Evolutionary conservation across 2,797 vertebrate genomes (phyloP).

Genomic region (Eulemur mongoz): DNA sequence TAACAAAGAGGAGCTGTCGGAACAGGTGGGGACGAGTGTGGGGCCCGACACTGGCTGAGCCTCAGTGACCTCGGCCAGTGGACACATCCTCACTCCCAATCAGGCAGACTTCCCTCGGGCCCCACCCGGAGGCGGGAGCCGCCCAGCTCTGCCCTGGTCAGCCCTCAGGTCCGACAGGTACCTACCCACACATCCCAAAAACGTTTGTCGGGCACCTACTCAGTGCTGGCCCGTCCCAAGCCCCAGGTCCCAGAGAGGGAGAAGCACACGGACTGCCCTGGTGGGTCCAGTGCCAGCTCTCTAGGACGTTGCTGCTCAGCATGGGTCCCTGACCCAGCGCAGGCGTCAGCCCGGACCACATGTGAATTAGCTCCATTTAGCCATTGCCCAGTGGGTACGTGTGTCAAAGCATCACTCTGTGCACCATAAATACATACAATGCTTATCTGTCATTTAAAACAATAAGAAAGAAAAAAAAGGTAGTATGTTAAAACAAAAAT

Average conservation of each 20-base stretch:
- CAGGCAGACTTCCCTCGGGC: accelerated
- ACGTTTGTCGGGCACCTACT: accelerated
- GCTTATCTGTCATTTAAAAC: not conserved
- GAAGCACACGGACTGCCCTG: accelerated
- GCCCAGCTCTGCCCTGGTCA: not conserved
- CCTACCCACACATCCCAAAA: accelerated
- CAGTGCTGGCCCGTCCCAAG: accelerated
- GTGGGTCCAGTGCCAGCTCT: accelerated
- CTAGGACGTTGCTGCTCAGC: accelerated
- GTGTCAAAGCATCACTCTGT: accelerated
- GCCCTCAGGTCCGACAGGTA: not conserved
- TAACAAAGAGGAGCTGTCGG: not conserved
- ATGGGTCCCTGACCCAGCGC: accelerated
- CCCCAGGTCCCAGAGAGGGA: not conserved
- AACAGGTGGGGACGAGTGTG: accelerated
- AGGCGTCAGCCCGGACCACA: accelerated
- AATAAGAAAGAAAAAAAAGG: not conserved
- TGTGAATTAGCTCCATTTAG: accelerated
- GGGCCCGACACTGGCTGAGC: not conserved
- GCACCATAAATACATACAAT: too few species aligned
- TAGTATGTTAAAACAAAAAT: too few species aligned
- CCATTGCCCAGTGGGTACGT: accelerated
- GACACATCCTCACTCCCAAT: accelerated
- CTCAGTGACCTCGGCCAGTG: not conserved
- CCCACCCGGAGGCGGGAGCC: not conserved